Evolutionary conservation across 2,888 invertebrate species (phyloP), one percentile per base, ranked within the genome.

Genomic region (Hermodice carunculata): DNA sequence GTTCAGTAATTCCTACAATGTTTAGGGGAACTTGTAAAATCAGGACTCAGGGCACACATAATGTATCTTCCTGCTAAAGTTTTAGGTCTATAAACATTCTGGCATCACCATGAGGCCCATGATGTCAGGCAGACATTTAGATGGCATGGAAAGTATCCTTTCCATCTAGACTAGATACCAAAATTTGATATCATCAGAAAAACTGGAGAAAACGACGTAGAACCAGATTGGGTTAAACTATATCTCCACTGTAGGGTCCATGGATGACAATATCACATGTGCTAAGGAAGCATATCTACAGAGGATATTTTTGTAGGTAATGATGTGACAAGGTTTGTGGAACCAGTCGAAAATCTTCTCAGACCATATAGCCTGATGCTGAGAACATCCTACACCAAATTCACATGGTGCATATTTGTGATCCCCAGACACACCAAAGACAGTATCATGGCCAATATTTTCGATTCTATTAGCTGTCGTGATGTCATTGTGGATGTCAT

Each of bases 131-230:
- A 5, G 51, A 2, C 14, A 51, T 22, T 28, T 51, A 32, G 6
- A 32, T 51, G 28, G 51, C 51, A 51, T 51, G 51, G 28, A 51
- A 51, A 17, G 51, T 51, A 19, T 51, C 32, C 32, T 51, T 51
- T 19, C 51, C 51, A 51, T 51, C 51, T 51, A 51, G 28, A 28
- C 29, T 51, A 31, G 26, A 29, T 31, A 31, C 51, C n/a, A 51
- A 17, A 4, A 51, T 24, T 31, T 51, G 51, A 31, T 51, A 17
- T 51, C 51, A 31, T 29, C 19, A 11, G 51, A 28, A 28, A 51
- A 51, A 19, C n/a, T 51, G 51, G 26, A 51, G 31, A 51, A 51
- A 51, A 31, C 19, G 11, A 2, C 28, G 31, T 31, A 32, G 31
- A 51, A 26, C 31, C n/a, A 51, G n/a, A 5, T 22, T 51, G 8